Conservation (phyloP, 35 echinoderm and acorn worm species). For the Holothuria glaberrima region DNA sequence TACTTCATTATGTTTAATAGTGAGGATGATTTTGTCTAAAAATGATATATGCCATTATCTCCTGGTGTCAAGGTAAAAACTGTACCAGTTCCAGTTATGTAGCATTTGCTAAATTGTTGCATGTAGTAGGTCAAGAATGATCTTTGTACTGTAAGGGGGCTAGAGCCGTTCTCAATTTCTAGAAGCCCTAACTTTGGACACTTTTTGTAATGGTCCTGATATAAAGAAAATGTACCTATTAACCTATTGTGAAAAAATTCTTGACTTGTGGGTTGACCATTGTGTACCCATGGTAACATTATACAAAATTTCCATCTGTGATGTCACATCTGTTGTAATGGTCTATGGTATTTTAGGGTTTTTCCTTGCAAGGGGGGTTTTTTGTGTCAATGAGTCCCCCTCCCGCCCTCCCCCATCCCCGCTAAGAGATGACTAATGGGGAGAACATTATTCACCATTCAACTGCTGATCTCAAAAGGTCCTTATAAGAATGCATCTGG, state of each 20-base stretch:
- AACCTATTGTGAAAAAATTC: not conserved
- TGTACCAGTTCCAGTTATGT: not conserved
- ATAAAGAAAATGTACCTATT: slow-evolving; percentile 1
- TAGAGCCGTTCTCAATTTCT: slow-evolving; percentile 1
- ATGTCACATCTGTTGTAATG: slow-evolving; percentile 13
- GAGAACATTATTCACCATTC: not conserved
- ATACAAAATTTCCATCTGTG: slow-evolving; percentile 1
- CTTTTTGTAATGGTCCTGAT: not conserved
- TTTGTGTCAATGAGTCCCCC: not conserved
- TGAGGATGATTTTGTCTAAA: not conserved
- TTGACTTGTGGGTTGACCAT: slow-evolving; percentile 6
- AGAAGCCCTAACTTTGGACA: slow-evolving; percentile 1
- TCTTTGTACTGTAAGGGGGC: not conserved
- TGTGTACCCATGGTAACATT: not conserved
- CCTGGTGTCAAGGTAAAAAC: not conserved
- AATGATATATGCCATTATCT: not conserved
- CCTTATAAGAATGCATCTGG: not conserved
- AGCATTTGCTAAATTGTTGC: not conserved
- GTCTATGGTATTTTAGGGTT: not conserved
- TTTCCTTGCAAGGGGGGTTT: not conserved
- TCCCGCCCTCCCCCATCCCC: not conserved
- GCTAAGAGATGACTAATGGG: not conserved
- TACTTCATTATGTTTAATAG: not conserved
- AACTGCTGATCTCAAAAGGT: not conserved
- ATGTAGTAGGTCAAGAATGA: slow-evolving; percentile 11